These are phyloP conservation scores for Phaetusa simplex DNA, from an alignment of 2,113 vertebrate genomes.

Conservation along the genomic window DNA sequence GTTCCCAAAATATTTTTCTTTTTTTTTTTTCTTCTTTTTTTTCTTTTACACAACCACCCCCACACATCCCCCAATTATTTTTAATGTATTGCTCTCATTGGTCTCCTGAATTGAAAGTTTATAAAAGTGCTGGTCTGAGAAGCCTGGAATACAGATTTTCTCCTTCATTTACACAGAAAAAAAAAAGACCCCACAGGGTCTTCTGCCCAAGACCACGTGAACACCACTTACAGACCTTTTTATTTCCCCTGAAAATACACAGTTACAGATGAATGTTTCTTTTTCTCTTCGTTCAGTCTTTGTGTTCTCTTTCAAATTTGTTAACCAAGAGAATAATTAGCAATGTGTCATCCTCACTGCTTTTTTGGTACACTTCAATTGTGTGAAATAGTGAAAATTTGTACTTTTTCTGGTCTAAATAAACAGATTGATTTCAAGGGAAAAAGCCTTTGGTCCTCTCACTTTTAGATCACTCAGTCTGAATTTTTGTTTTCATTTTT, in stretches of 20 bases:
- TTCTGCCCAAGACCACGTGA: background rate
- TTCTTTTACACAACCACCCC: background rate
- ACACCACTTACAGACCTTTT: background rate
- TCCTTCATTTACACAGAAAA: background rate
- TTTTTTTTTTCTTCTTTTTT: too few relatives aligned
- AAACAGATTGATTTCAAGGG: background rate
- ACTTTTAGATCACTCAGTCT: background rate
- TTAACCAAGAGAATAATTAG: background rate
- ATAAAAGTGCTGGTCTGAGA: background rate
- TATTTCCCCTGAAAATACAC: background rate
- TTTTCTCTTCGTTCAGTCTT: background rate
- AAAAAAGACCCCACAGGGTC: too few relatives aligned
- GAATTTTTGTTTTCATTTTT: background rate
- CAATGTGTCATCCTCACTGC: background rate
- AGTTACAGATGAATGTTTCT: background rate
- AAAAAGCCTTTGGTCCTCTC: background rate
- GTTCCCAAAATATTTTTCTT: background rate
- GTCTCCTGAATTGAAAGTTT: background rate
- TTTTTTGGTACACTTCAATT: background rate
- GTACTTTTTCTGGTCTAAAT: background rate
- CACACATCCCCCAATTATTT: background rate
- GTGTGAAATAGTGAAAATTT: background rate
- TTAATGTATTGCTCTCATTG: background rate
- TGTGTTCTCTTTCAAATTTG: background rate
- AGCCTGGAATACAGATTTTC: background rate